Base-by-base conservation (phyloP, 2,113 vertebrate genomes). In the Corythaeola cristata region DNA sequence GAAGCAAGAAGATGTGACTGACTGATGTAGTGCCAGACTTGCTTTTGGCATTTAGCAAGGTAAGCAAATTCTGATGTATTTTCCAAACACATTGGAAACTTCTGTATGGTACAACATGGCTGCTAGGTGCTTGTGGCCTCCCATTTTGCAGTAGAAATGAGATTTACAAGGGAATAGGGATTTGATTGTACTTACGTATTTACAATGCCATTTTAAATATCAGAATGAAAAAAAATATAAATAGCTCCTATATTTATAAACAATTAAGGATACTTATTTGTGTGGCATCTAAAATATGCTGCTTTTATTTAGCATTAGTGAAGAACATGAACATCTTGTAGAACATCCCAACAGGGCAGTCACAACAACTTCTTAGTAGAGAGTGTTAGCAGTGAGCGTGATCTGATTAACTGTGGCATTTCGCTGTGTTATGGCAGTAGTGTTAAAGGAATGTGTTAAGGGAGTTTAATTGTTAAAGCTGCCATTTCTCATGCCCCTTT, bases 381-480 rank as follows among this genome's bases (percentile, higher is more conserved):
- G 49, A 76, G 81, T 35, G 11, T 67, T 80, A 85, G 88, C 85
- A 89, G 71, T 44, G 10, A 81, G 63, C 32, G 14, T 97, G 95
- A 96, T 97, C 86, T 97, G 96, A 97, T 98, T 97, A 97, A 96
- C 93, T 87, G 85, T 96, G 92, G 62, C 90, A 91, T 92, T 94
- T 92, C 96, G 55, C 82, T 92, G 68, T 81, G 85, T 56, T 96
- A 77, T 66, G 78, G 94, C 97, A 96, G 85, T 81, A 37, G 74
- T 77, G 92, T 94, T 96, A 97, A 97, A 97, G 87, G 94, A 97
- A 93, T 50, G 88, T 88, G 66, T 90, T 84, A 75, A 88, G 90
- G 83, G 96, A 96, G 85, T 97, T 97, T 96, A 94, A 97, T 96
- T 97, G 95, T 97, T 96, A 97, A 97, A 95, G 84, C 66, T 97